A percentile compares a stretch with the other conserved stretches of the same genome.
Conservation (phyloP, 2,888 invertebrate genomes). For the Xylota segnis region DNA sequence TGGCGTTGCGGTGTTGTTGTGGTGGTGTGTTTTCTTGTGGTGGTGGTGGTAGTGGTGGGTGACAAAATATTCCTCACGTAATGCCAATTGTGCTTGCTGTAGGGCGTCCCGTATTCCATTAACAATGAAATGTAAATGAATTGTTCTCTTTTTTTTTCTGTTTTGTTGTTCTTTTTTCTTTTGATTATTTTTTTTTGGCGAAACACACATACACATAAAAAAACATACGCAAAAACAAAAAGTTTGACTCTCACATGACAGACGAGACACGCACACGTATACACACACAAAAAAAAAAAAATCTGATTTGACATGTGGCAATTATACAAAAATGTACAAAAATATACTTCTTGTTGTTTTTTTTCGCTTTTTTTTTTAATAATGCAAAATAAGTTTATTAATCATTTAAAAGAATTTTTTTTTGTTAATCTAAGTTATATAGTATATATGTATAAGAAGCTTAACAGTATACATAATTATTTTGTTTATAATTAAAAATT, state of each 20-base stretch:
- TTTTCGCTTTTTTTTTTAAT: conserved; percentile 66
- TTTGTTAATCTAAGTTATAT: conserved; percentile 68
- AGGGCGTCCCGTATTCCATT: conserved; percentile 68
- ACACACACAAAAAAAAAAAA: conserved; percentile 42
- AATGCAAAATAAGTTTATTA: conserved; percentile 77
- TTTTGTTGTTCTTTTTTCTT: neutral
- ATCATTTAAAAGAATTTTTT: conserved; percentile 76
- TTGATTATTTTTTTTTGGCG: conserved; percentile 36
- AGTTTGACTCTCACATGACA: conserved; percentile 22
- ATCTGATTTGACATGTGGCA: conserved; percentile 73
- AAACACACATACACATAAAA: conserved; percentile 59
- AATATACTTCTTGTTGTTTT: conserved; percentile 70
- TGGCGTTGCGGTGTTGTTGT: conserved; percentile 49
- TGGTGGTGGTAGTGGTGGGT: conserved; percentile 41
- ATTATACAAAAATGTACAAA: conserved; percentile 73
- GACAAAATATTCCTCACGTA: conserved; percentile 72
- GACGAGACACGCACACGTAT: conserved; percentile 59
- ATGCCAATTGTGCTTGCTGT: conserved; percentile 70
- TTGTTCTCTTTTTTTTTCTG: conserved; percentile 8
- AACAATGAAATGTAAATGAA: conserved; percentile 76
- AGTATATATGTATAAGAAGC: conserved; percentile 75
- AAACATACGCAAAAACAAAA: conserved; percentile 15
- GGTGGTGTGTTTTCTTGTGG: conserved; percentile 28
- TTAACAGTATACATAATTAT: conserved; percentile 73
- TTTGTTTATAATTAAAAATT: conserved; percentile 62